phyloP scores from a whole-genome alignment of 53 echinoderm and acorn worm genomes.

The Luidia sarsii region DNA sequence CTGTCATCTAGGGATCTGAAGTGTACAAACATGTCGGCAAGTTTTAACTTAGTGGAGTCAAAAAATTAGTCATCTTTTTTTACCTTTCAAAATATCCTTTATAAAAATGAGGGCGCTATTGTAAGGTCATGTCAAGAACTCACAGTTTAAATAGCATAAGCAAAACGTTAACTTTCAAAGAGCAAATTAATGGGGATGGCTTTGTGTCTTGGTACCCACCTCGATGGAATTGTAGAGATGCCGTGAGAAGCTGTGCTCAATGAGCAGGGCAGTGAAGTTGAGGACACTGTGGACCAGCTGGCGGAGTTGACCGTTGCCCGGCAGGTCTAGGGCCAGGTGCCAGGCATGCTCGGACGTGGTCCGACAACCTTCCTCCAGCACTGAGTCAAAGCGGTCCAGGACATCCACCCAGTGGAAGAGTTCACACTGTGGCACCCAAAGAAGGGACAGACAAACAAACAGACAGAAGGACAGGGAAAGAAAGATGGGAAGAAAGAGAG shows the following conservation, averaged over 20 bases:
- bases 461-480: not conserved
- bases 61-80: no score
- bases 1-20: no score
- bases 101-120: no score
- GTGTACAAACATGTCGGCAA: no score
- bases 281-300: slow-evolving; percentile 87
- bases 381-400: slow-evolving; percentile 87
- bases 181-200: no score
- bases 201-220: no score
- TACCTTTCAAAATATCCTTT: no score
- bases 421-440: slow-evolving; percentile 70
- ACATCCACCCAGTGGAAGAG: slow-evolving; percentile 99
- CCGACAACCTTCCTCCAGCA: slow-evolving; percentile 83
- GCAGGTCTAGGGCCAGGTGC: slow-evolving; percentile 83
- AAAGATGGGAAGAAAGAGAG: not conserved
- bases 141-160: no score
- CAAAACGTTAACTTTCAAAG: no score
- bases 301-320: slow-evolving; percentile 66
- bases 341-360: slow-evolving; percentile 72
- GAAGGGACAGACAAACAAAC: not conserved
- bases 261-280: slow-evolving; percentile 92
- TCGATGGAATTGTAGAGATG: slow-evolving; percentile 99
- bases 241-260: slow-evolving; percentile 97
- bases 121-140: no score
- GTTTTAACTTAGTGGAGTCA: no score